Evolutionary conservation across 2,888 invertebrate species (phyloP).

Genomic region (Ichneumoninae sp.): DNA sequence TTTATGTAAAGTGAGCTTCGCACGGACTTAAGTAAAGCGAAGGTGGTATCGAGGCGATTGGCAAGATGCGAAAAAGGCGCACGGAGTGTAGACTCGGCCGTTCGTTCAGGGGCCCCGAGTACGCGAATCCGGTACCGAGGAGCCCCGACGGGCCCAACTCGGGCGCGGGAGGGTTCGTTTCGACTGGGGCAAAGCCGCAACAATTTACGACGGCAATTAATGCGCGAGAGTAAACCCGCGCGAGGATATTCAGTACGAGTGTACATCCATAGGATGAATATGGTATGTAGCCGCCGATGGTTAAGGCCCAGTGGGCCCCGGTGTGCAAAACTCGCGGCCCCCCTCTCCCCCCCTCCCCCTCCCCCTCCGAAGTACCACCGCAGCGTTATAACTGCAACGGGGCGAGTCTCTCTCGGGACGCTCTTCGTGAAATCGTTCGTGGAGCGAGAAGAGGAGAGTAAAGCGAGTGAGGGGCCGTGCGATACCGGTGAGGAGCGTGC

Average conservation of each 20-base stretch:
- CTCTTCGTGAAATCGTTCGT: constrained; percentile 41
- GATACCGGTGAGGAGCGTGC: constrained; percentile 65
- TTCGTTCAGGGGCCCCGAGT: not conserved
- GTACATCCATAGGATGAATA: constrained; percentile 61
- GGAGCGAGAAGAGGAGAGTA: constrained; percentile 53
- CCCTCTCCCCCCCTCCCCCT: not conserved
- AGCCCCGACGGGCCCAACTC: constrained; percentile 15
- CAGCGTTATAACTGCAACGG: constrained; percentile 60
- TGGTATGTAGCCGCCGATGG: constrained; percentile 66
- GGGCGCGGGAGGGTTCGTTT: constrained; percentile 62
- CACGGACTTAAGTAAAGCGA: not conserved
- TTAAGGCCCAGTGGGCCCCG: constrained; percentile 60
- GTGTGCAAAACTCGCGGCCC: constrained; percentile 55
- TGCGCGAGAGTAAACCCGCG: constrained; percentile 81
- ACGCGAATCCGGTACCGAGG: constrained; percentile 26
- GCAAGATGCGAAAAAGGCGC: not conserved
- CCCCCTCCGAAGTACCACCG: constrained; percentile 25
- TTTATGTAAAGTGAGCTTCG: not conserved
- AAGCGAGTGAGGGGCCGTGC: constrained; percentile 58
- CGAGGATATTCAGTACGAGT: constrained; percentile 61
- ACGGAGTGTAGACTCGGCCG: not conserved
- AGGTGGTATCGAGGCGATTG: not conserved
- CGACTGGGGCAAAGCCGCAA: constrained; percentile 79
- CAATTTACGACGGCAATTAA: constrained; percentile 84
- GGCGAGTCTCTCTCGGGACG: constrained; percentile 45